Evolutionary conservation across 30 jellyfish, hydroid and myxozoan genomes (phyloP).

Genomic region (Turritopsis dohrnii): DNA sequence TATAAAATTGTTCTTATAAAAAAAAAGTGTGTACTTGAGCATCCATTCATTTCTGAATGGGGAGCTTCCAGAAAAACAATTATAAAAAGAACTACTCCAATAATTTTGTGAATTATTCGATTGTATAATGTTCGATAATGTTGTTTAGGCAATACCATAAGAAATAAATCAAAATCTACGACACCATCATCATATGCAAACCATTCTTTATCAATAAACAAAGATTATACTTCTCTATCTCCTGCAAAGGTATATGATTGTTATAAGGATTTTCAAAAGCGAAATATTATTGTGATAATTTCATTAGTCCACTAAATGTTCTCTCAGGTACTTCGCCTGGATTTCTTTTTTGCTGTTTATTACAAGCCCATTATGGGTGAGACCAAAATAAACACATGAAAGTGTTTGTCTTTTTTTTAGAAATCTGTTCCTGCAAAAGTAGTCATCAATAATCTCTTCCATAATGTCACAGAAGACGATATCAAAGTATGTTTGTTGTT

Average conservation of each 20-base stretch:
- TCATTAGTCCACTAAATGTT: too few relatives aligned
- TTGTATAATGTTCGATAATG: neutral
- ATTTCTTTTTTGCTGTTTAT: too few relatives aligned
- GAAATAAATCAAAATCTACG: neutral
- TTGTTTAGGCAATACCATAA: neutral
- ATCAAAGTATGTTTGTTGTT: conserved; percentile 13
- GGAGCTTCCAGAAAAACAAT: too few relatives aligned
- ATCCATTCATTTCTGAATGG: too few relatives aligned
- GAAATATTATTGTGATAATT: neutral
- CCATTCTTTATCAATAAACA: neutral
- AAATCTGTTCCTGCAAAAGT: conserved; percentile 49
- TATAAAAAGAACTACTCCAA: too few relatives aligned
- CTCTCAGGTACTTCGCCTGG: too few relatives aligned
- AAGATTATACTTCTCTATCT: neutral
- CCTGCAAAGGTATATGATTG: neutral
- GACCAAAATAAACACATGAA: neutral
- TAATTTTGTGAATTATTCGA: neutral
- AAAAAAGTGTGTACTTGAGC: too few relatives aligned
- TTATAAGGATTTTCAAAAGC: neutral
- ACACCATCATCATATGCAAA: neutral
- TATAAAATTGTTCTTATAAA: too few relatives aligned
- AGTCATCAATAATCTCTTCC: conserved; percentile 66
- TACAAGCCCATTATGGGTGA: too few relatives aligned
- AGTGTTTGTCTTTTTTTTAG: neutral
- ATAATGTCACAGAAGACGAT: conserved; percentile 78